A percentile compares a stretch with the other conserved stretches of the same genome.
These are phyloP conservation scores for Cyclopterus lumpus DNA, from an alignment of 2,797 vertebrate species.

Conservation along the genomic window DNA sequence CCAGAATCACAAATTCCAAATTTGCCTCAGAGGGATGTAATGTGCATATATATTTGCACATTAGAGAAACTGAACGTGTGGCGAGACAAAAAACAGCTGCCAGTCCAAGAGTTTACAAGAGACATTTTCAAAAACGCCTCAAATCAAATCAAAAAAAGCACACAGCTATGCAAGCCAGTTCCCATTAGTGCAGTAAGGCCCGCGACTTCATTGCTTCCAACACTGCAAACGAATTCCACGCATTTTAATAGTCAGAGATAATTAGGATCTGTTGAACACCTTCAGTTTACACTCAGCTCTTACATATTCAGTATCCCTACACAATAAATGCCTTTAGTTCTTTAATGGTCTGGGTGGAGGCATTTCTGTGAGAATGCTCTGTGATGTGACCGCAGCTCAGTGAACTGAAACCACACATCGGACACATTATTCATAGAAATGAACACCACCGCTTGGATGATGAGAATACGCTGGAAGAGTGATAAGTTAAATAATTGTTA, in stretches of 20 bases:
- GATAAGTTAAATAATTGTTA: slow-evolving; percentile 17
- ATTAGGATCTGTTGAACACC: slow-evolving; percentile 75
- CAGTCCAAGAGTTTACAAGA: slow-evolving; percentile 58
- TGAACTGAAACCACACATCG: slow-evolving; percentile 48
- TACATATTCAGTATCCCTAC: slow-evolving; percentile 63
- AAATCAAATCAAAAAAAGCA: slow-evolving; percentile 74
- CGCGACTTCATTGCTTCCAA: slow-evolving; percentile 72
- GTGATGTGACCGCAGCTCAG: slow-evolving; percentile 61
- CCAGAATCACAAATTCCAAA: too few species aligned
- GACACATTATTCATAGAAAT: slow-evolving; percentile 64
- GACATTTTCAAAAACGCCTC: slow-evolving; percentile 62
- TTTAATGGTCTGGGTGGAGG: slow-evolving; percentile 55
- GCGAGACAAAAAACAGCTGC: slow-evolving; percentile 68
- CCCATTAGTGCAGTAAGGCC: slow-evolving; percentile 67
- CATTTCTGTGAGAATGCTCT: slow-evolving; percentile 47
- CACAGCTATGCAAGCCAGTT: slow-evolving; percentile 70
- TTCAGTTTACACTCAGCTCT: slow-evolving; percentile 56
- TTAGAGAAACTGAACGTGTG: slow-evolving; percentile 37
- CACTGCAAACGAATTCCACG: slow-evolving; percentile 77
- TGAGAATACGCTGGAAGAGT: slow-evolving; percentile 37
- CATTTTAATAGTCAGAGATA: slow-evolving; percentile 75
- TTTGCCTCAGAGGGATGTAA: too few species aligned
- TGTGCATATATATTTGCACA: slow-evolving; percentile 6
- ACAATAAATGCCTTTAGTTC: slow-evolving; percentile 55
- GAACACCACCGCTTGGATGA: slow-evolving; percentile 29